phyloP scores from a whole-genome alignment of 2,888 invertebrate species.

The Pachymerium ferrugineum region DNA sequence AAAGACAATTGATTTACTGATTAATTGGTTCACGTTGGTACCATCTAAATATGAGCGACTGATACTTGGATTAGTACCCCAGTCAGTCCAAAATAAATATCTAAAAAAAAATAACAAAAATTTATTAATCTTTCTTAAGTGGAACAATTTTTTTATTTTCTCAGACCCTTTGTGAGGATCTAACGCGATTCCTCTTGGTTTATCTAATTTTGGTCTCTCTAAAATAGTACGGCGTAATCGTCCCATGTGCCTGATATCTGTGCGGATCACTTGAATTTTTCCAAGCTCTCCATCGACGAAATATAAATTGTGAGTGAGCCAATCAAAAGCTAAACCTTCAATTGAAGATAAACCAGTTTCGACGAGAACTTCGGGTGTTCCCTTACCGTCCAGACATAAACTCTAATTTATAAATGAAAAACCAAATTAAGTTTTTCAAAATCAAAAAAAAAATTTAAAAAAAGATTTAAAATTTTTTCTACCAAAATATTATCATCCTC shows the following conservation, averaged over 20 bases:
- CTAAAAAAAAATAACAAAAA: slow-evolving; percentile 42
- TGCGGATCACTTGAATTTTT: slow-evolving; percentile 74
- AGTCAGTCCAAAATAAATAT: slow-evolving; percentile 80
- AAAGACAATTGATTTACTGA: slow-evolving; percentile 57
- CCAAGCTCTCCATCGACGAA: slow-evolving; percentile 76
- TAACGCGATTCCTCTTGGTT: slow-evolving; percentile 74
- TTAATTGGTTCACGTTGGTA: slow-evolving; percentile 49
- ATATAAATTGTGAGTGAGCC: slow-evolving; percentile 78
- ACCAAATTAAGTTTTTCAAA: no score
- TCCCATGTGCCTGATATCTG: slow-evolving; percentile 58
- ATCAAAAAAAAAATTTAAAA: slow-evolving; percentile 35
- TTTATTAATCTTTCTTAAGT: no score
- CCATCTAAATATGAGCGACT: slow-evolving; percentile 76
- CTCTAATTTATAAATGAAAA: slow-evolving; percentile 40
- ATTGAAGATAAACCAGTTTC: slow-evolving; percentile 70
- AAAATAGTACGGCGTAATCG: slow-evolving; percentile 72
- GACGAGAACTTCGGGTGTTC: slow-evolving; percentile 63
- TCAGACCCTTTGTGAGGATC: slow-evolving; percentile 68
- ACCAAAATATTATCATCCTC: slow-evolving; percentile 67
- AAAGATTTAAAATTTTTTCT: slow-evolving; percentile 34
- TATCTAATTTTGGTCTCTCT: slow-evolving; percentile 59
- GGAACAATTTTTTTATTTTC: not conserved
- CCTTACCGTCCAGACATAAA: slow-evolving; percentile 58
- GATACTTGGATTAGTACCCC: slow-evolving; percentile 72
- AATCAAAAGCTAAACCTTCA: slow-evolving; percentile 84